Evolutionary conservation across 2,113 vertebrate genomes (phyloP).

Genomic region (Pelecanoides urinatrix): DNA sequence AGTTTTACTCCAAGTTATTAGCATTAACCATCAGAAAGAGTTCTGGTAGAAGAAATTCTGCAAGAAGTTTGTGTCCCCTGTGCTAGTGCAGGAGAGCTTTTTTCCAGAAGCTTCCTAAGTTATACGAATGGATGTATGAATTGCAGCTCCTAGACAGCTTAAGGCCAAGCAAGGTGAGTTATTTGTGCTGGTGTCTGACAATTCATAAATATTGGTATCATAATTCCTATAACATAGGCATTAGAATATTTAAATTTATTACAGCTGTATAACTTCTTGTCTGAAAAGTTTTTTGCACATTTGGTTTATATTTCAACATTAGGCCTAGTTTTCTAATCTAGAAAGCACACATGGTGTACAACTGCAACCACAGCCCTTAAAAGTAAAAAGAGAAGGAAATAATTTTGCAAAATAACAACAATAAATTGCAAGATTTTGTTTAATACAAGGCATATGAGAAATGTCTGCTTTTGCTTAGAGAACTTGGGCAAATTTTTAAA

Average conservation of each 20-base stretch:
- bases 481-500: neutral
- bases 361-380: neutral
- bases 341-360: neutral
- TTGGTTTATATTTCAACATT: neutral
- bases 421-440: neutral
- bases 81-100: neutral
- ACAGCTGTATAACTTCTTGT: neutral
- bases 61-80: neutral
- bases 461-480: neutral
- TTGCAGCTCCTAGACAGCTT: neutral
- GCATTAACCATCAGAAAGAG: neutral
- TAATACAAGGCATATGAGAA: neutral
- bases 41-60: neutral
- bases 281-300: neutral
- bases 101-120: neutral
- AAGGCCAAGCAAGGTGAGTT: neutral
- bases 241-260: neutral
- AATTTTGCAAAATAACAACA: neutral
- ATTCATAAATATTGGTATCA: neutral
- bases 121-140: neutral
- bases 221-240: neutral
- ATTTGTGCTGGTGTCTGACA: neutral
- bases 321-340: neutral
- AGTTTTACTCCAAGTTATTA: neutral
- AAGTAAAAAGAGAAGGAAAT: constrained; percentile 17